A percentile compares a stretch with the other conserved stretches of the same genome.
phyloP scores from a whole-genome alignment of 1,140 invertebrate genomes.

The Sycophila sp. region DNA sequence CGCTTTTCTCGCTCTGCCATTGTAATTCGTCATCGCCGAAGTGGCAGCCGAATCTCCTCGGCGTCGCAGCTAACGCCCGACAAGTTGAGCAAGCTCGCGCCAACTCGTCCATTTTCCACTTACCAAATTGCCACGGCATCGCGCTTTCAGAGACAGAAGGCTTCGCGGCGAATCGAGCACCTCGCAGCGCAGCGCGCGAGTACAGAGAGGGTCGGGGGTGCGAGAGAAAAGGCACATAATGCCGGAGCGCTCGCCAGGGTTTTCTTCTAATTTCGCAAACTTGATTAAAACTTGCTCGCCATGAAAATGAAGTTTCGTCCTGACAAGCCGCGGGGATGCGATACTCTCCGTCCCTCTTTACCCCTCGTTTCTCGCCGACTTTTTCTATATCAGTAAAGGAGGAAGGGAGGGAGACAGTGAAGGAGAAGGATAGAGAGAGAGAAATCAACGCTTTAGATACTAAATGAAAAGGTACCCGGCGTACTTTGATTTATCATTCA shows the following conservation, averaged over 20 bases:
- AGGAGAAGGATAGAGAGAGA: no score
- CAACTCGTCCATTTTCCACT: constrained; percentile 57
- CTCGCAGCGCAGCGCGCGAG: neutral
- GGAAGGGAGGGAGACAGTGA: no score
- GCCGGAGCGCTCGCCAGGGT: constrained; percentile 39
- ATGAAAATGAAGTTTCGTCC: constrained; percentile 56
- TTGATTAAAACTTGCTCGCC: constrained; percentile 59
- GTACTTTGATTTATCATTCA: no score
- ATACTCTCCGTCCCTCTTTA: constrained; percentile 20
- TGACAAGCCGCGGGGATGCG: constrained; percentile 34
- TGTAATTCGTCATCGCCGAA: no score
- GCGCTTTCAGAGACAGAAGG: constrained; percentile 18
- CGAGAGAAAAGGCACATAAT: constrained; percentile 12
- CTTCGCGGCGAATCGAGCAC: neutral
- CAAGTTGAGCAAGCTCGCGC: constrained; percentile 52
- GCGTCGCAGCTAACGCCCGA: no score
- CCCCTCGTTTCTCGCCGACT: neutral
- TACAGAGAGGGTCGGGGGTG: constrained; percentile 20
- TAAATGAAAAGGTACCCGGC: no score
- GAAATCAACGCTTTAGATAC: no score
- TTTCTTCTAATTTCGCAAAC: constrained; percentile 59
- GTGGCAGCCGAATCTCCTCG: neutral
- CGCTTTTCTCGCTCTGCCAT: no score
- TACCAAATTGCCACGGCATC: constrained; percentile 50
- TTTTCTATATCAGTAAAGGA: no score